phyloP scores from a whole-genome alignment of 2,797 vertebrate species.

The Ambastaia sidthimunki region DNA sequence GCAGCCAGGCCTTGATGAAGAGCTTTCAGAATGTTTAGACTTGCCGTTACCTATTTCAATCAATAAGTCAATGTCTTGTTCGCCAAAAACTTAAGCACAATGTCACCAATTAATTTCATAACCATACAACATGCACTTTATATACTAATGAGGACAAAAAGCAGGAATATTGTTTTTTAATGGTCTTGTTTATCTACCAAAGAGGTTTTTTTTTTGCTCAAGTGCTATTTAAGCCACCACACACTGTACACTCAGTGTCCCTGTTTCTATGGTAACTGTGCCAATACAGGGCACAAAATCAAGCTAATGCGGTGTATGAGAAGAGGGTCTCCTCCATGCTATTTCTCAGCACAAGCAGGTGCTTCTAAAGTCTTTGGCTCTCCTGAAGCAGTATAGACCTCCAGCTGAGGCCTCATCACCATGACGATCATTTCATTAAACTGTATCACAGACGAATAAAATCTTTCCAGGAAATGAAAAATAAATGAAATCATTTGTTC shows the following conservation, averaged over 20 bases:
- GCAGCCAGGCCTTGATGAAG: conserved; percentile 48
- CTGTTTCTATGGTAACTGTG: conserved; percentile 56
- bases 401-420: not conserved
- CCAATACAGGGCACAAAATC: conserved; percentile 39
- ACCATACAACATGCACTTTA: conserved; percentile 7
- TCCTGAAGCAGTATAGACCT: not conserved
- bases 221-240: conserved; percentile 44
- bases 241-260: conserved; percentile 41
- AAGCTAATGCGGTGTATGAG: conserved; percentile 34
- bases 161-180: conserved; percentile 22
- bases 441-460: not conserved
- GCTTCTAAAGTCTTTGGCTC: conserved; percentile 4
- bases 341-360: conserved; percentile 10
- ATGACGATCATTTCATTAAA: not conserved
- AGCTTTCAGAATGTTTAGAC: conserved; percentile 40
- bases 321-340: not conserved
- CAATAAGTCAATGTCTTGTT: conserved; percentile 37
- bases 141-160: conserved; percentile 37
- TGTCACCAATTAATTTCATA: conserved; percentile 32
- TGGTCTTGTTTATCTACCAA: conserved; percentile 36
- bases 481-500: too few relatives aligned
- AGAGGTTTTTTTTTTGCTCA: not conserved
- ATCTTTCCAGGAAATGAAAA: not conserved
- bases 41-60: conserved; percentile 32
- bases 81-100: conserved; percentile 17